A percentile compares a stretch with the other conserved stretches of the same genome.
Conservation (phyloP, 2,888 invertebrate species). For the Phrixothrix hirtus region DNA sequence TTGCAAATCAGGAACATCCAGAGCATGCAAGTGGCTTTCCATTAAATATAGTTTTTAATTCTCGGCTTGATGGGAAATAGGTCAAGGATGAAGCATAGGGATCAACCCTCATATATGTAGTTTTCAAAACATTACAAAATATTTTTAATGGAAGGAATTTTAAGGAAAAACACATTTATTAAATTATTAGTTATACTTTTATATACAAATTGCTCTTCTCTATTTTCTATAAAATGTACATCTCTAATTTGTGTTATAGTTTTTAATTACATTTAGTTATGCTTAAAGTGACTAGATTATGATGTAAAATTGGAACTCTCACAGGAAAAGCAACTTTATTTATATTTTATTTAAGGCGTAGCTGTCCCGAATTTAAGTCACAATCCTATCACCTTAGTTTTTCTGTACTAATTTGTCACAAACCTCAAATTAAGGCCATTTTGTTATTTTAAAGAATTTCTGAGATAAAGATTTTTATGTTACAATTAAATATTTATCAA, state of each 20-base stretch:
- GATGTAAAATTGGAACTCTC: too few relatives aligned
- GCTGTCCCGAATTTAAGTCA: too few relatives aligned
- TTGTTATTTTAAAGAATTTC: conserved; percentile 15
- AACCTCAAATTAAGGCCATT: conserved; percentile 24
- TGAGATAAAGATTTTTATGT: conserved; percentile 13
- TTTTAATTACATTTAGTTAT: conserved; percentile 3
- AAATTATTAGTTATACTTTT: conserved; percentile 33
- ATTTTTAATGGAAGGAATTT: neutral
- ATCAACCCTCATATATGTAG: neutral
- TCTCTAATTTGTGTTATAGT: conserved; percentile 30
- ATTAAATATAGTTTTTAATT: too few relatives aligned
- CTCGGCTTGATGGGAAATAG: too few relatives aligned
- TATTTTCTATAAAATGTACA: conserved; percentile 42
- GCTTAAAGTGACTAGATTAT: too few relatives aligned
- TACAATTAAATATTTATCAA: conserved; percentile 18
- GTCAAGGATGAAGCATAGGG: too few relatives aligned
- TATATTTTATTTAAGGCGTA: too few relatives aligned
- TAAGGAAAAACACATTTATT: conserved; percentile 22
- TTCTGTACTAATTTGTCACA: conserved; percentile 17
- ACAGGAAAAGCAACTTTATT: too few relatives aligned
- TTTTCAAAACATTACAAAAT: neutral
- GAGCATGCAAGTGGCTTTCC: too few relatives aligned
- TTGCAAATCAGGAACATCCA: too few relatives aligned
- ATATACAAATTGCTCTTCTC: conserved; percentile 41
- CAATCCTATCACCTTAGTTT: too few relatives aligned